Evolutionary conservation across 2,797 vertebrate species (phyloP).

Genomic region (Tadarida brasiliensis): DNA sequence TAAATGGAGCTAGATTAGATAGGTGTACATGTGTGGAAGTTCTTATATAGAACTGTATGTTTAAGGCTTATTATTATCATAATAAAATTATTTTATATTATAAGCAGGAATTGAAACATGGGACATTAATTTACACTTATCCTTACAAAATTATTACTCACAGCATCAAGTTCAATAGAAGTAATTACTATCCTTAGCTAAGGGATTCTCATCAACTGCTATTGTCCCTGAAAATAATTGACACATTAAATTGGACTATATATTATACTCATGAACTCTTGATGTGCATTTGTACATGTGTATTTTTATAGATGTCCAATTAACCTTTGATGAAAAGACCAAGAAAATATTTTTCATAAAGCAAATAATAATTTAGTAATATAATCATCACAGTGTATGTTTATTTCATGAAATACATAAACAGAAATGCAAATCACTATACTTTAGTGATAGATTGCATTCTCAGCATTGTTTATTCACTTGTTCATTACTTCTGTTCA

Average conservation of each 20-base stretch:
- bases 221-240: neutral
- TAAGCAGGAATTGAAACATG: neutral
- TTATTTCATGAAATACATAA: neutral
- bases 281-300: neutral
- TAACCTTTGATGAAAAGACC: neutral
- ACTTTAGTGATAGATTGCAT: neutral
- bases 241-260: neutral
- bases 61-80: neutral
- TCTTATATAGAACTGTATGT: accelerated
- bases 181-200: neutral
- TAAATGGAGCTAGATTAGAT: neutral
- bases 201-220: neutral
- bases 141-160: neutral
- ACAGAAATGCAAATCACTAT: neutral
- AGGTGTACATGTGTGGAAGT: accelerated
- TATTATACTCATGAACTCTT: neutral
- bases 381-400: neutral
- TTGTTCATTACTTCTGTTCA: neutral
- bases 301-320: neutral
- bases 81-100: neutral
- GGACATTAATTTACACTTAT: neutral
- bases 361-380: neutral
- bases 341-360: neutral
- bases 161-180: neutral
- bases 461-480: neutral